phyloP scores from a whole-genome alignment of 2,113 vertebrate genomes.

The Myotis brandtii region DNA sequence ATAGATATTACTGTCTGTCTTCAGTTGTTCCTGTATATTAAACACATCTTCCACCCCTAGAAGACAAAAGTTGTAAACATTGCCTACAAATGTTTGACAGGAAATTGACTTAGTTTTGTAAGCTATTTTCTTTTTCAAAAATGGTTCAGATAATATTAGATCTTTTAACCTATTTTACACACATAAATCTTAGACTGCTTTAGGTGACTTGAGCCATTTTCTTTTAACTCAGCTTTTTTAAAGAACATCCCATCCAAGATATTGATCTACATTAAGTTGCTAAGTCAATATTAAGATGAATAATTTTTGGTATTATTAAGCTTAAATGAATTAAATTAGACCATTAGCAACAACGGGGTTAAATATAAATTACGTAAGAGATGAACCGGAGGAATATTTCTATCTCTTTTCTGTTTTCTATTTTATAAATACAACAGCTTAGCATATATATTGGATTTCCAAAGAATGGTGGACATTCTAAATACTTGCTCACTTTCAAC shows the following conservation, averaged over 20 bases:
- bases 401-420: neutral
- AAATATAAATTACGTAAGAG: neutral
- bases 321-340: neutral
- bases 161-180: neutral
- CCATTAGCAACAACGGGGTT: neutral
- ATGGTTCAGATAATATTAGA: neutral
- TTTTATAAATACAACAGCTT: neutral
- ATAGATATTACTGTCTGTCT: neutral
- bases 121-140: neutral
- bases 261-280: neutral
- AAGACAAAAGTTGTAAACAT: neutral
- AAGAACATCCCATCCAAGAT: neutral
- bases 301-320: neutral
- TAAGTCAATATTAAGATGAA: neutral
- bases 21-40: neutral
- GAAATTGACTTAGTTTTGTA: conserved; percentile 24
- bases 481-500: neutral
- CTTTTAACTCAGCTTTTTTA: conserved; percentile 6
- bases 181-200: neutral
- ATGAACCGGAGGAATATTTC: neutral
- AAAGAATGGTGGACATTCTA: neutral
- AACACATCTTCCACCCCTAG: neutral
- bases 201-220: neutral
- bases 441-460: neutral
- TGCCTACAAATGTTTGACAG: neutral